Conservation (phyloP, 1,140 invertebrate genomes). For the Ceratina calcarata region DNA sequence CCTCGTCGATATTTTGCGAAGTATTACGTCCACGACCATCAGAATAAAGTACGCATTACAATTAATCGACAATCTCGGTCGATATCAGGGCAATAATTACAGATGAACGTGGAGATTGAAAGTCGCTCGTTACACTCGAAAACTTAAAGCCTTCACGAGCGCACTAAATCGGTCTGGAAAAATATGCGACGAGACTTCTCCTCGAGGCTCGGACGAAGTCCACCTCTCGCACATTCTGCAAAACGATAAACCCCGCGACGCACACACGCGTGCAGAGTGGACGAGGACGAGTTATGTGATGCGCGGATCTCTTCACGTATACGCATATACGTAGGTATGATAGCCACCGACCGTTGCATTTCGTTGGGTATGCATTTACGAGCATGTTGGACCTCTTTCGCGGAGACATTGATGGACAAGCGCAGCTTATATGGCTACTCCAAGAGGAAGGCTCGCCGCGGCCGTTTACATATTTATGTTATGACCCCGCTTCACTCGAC, state of each 20-base stretch:
- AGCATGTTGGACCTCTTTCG: slow-evolving; percentile 73
- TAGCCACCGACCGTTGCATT: slow-evolving; percentile 71
- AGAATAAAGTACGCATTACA: neutral
- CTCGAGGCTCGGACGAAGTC: neutral
- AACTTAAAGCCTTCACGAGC: neutral
- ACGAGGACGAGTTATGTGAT: slow-evolving; percentile 62
- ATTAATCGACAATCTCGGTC: neutral
- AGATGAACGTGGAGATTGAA: no score
- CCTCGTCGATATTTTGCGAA: neutral
- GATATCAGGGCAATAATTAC: neutral
- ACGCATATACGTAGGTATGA: slow-evolving; percentile 61
- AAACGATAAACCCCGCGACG: slow-evolving; percentile 42
- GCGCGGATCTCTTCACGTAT: slow-evolving; percentile 23
- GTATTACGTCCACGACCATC: neutral
- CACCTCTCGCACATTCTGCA: neutral
- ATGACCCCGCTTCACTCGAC: slow-evolving; percentile 77
- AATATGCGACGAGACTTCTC: slow-evolving; percentile 15
- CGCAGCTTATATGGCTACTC: slow-evolving; percentile 76
- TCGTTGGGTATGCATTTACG: slow-evolving; percentile 75
- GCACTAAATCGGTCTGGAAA: slow-evolving; percentile 20
- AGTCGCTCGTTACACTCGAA: slow-evolving; percentile 16
- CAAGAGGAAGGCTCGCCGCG: slow-evolving; percentile 60
- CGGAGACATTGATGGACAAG: slow-evolving; percentile 80
- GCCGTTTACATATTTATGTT: slow-evolving; percentile 80
- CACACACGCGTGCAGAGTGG: slow-evolving; percentile 12